Evolutionary conservation across 2,888 invertebrate genomes (phyloP).

Genomic region (Ptychoptera contaminata): DNA sequence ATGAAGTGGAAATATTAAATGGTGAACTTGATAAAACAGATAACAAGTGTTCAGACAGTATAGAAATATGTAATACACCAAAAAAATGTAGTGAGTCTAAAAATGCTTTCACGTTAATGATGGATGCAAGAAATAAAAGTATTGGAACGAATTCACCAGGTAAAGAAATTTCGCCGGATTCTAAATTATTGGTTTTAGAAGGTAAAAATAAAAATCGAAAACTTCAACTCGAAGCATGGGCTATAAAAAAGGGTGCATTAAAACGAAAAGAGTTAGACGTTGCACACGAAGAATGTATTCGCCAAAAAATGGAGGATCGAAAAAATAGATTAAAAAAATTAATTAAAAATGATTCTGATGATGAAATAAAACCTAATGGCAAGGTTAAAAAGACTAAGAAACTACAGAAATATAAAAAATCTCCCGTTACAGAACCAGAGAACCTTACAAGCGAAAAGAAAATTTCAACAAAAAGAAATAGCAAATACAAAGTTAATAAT

Average conservation of each 20-base stretch:
- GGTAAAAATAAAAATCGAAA: constrained; percentile 33
- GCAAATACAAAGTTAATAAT: neutral
- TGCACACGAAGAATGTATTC: constrained; percentile 39
- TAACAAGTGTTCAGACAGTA: neutral
- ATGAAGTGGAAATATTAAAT: constrained; percentile 6
- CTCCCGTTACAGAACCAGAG: neutral
- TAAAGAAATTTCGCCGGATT: constrained; percentile 22
- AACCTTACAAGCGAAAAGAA: neutral
- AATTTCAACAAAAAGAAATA: neutral
- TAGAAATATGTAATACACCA: neutral
- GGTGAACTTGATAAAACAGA: neutral
- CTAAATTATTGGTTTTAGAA: constrained; percentile 17
- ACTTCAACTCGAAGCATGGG: constrained; percentile 41
- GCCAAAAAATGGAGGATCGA: constrained; percentile 41
- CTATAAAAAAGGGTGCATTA: constrained; percentile 44
- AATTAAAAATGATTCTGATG: constrained; percentile 14
- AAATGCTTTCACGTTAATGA: constrained; percentile 48
- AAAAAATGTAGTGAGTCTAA: neutral
- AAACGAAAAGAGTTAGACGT: constrained; percentile 42
- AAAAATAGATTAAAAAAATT: constrained; percentile 39
- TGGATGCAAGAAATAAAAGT: constrained; percentile 47
- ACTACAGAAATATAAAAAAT: constrained; percentile 3
- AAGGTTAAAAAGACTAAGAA: constrained; percentile 5
- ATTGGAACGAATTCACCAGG: constrained; percentile 48
- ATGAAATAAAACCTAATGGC: constrained; percentile 3